Evolutionary conservation across 2,113 vertebrate genomes (phyloP), one percentile per base, ranked within the genome.

Genomic region (Casuarius casuarius): DNA sequence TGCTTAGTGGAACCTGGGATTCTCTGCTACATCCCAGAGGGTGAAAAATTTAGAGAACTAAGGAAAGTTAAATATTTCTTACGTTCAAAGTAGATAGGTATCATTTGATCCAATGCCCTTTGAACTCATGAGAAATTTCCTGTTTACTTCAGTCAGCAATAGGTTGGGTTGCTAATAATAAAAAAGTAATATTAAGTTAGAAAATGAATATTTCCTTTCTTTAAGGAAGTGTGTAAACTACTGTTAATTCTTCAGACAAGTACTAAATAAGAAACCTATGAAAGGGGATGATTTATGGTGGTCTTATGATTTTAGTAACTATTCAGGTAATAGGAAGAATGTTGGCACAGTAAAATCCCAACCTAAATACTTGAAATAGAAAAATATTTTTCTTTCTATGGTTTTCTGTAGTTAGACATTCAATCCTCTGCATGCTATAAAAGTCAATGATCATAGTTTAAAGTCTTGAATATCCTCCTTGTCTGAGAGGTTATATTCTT

Each of bases 281-380:
- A 31, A 84, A 73, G 94, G 73, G 78, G 26, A 87, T 89, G 61
- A 78, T 40, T 92, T 96, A 75, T 14, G 44, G 51, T 72, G 31
- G 77, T 84, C 89, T 82, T 78, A 48, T 87, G 52, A 84, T 84
- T 94, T 84, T 87, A 89, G 46, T 87, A 89, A 81, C 5, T 1
- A 16, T 94, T 94, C 73, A 65, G 58, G 51, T 89, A 89, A 22
- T 78, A 51, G 74, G 46, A 95, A 82, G 46, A 92, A 91, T 52
- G 15, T 89, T 95, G 74, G 40, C 81, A 56, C 58, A 81, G 59
- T 94, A 81, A 89, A 95, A 94, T 91, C 58, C 70, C 86, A 75
- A 73, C 12, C 9, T 58, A 76, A 82, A 68, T 83, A 42, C 49
- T 82, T 85, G 59, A 87, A 95, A 38, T 35, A 46, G n/a, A 84